These are phyloP conservation scores for Ormyrus pomaceus DNA, from an alignment of 2,888 invertebrate species.

Conservation along the genomic window DNA sequence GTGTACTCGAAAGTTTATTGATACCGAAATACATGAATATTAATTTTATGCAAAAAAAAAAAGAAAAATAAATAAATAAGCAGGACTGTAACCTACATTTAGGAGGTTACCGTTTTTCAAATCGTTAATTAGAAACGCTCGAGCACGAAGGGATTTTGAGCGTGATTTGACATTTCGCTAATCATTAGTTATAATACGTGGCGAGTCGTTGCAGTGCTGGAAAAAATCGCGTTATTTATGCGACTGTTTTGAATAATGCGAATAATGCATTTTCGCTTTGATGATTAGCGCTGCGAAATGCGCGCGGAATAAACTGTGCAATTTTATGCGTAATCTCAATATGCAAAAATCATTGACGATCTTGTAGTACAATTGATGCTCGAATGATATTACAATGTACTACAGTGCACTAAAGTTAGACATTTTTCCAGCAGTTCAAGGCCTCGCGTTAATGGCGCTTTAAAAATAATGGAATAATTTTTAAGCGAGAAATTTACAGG, in stretches of 20 bases:
- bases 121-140: background rate
- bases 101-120: background rate
- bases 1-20: conserved; percentile 37
- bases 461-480: no score
- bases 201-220: conserved; percentile 1
- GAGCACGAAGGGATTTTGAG: conserved; percentile 12
- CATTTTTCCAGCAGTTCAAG: no score
- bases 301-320: conserved; percentile 8
- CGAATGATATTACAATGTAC: background rate
- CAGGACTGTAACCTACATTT: conserved; percentile 20
- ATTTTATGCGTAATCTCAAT: conserved; percentile 38
- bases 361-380: conserved; percentile 31
- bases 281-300: background rate
- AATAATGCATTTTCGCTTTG: background rate
- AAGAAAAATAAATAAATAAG: background rate
- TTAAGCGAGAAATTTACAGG: no score
- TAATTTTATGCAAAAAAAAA: no score
- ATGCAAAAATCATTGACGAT: conserved; percentile 38
- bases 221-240: conserved; percentile 35
- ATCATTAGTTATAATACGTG: background rate
- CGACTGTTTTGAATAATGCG: conserved; percentile 2
- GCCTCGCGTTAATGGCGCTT: no score
- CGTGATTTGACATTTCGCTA: conserved; percentile 36
- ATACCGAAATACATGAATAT: conserved; percentile 27
- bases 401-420: background rate